Conservation (phyloP, 2,113 vertebrate genomes). For the Papio anubis region DNA sequence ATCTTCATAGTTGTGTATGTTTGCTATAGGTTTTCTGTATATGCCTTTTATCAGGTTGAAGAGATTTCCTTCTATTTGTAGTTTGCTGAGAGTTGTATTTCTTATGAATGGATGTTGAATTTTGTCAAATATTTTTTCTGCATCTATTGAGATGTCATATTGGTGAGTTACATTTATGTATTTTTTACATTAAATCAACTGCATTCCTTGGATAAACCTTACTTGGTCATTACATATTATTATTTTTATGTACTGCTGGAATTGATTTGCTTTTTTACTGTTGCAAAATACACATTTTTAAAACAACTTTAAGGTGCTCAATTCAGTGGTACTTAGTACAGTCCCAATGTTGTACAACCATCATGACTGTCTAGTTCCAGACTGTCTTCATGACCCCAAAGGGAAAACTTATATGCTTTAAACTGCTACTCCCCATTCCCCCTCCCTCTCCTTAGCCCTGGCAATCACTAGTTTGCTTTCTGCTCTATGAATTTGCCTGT, state of each 20-base stretch:
- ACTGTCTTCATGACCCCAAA: neutral
- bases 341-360: neutral
- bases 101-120: neutral
- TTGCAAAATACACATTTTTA: neutral
- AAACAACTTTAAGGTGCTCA: neutral
- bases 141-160: neutral
- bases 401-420: neutral
- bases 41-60: neutral
- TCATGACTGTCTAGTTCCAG: neutral
- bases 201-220: neutral
- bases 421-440: neutral
- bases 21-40: neutral
- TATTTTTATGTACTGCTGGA: neutral
- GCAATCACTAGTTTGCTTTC: neutral
- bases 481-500: neutral
- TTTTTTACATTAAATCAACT: neutral
- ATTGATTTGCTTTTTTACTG: neutral
- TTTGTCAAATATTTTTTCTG: neutral
- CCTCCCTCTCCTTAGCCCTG: neutral
- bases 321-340: neutral
- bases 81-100: neutral
- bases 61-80: neutral
- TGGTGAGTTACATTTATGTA: neutral
- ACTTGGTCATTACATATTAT: neutral
- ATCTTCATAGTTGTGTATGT: neutral